phyloP scores from a whole-genome alignment of 2,797 vertebrate species.

The Sebastes hopkinsi region DNA sequence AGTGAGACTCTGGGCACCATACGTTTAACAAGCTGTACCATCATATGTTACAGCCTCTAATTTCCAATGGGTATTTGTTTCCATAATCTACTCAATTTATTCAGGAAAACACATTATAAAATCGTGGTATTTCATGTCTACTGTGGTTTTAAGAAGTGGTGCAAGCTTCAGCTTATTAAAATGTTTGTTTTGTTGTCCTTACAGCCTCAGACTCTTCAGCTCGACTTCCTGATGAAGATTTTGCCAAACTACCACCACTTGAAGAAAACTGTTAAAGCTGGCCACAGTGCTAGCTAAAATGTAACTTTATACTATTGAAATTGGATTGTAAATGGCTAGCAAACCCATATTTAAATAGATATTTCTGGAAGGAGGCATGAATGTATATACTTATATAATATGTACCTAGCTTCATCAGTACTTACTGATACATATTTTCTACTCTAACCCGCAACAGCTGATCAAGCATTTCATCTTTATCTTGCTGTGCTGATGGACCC shows the following conservation, averaged over 20 bases:
- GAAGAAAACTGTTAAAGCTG: slow-evolving; percentile 92
- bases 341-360: slow-evolving; percentile 22
- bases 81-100: background rate
- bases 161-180: background rate
- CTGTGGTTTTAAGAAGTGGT: background rate
- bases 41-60: background rate
- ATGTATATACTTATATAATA: slow-evolving; percentile 59
- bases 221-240: slow-evolving; percentile 99
- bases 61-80: background rate
- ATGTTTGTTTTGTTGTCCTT: slow-evolving; percentile 37
- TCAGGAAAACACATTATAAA: background rate
- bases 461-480: slow-evolving; percentile 24
- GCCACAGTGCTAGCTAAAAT: slow-evolving; percentile 57
- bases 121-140: background rate
- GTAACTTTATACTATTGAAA: background rate
- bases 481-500: background rate
- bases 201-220: slow-evolving; percentile 96
- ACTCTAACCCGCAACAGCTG: slow-evolving; percentile 9
- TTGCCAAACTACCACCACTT: slow-evolving; percentile 98
- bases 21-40: background rate
- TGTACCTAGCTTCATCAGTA: slow-evolving; percentile 23
- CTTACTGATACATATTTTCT: slow-evolving; percentile 49
- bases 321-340: slow-evolving; percentile 9
- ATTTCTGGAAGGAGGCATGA: slow-evolving; percentile 15
- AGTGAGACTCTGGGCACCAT: background rate